Conservation (phyloP, 2,888 invertebrate genomes). For the Ichneumoninae sp. region DNA sequence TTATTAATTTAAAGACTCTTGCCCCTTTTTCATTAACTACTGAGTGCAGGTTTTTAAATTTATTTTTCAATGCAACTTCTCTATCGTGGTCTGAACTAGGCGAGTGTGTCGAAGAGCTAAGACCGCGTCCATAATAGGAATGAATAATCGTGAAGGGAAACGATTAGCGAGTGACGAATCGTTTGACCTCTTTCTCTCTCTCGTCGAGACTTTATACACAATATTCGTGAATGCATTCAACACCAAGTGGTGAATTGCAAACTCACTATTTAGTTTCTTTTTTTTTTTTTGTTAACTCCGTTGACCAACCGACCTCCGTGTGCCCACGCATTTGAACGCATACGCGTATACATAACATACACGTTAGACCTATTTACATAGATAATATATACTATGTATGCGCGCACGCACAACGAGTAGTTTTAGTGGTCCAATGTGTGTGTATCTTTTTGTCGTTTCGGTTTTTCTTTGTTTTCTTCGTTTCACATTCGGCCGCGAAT, state of each 20-base stretch:
- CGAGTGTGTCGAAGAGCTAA: conserved; percentile 40
- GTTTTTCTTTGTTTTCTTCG: conserved; percentile 9
- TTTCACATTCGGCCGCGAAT: conserved; percentile 29
- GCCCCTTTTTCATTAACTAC: no score
- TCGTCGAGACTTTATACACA: conserved; percentile 57
- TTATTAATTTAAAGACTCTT: no score
- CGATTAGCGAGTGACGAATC: conserved; percentile 47
- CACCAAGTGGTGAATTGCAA: conserved; percentile 6
- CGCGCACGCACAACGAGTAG: conserved; percentile 55
- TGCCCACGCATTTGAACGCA: conserved; percentile 63
- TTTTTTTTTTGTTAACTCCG: conserved; percentile 32
- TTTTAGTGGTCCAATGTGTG: conserved; percentile 72
- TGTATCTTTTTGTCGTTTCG: conserved; percentile 18
- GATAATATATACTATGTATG: conserved; percentile 58
- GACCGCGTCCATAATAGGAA: conserved; percentile 35
- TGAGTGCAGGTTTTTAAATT: neutral
- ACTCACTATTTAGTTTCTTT: conserved; percentile 44
- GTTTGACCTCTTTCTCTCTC: conserved; percentile 28
- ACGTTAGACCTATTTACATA: conserved; percentile 62
- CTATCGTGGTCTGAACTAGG: neutral
- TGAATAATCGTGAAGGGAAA: conserved; percentile 49
- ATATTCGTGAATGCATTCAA: conserved; percentile 21
- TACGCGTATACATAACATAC: conserved; percentile 65
- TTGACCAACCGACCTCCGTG: conserved; percentile 80
- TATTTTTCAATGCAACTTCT: conserved; percentile 15